These are phyloP conservation scores for Crotalus viridis DNA, from an alignment of 2,113 vertebrate genomes.

Conservation along the genomic window DNA sequence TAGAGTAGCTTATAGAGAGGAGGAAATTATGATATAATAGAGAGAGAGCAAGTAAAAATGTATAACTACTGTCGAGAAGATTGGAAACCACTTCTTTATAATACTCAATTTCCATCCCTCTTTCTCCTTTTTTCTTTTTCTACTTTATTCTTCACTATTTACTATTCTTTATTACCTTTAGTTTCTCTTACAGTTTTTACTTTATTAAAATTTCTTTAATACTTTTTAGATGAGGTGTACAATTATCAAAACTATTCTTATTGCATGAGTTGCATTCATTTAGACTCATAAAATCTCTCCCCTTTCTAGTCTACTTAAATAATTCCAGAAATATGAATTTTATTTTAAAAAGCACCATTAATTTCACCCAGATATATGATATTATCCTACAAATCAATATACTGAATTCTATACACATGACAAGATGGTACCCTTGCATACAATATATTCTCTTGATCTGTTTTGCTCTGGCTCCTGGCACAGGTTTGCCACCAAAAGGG, in stretches of 20 bases:
- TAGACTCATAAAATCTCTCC: not conserved
- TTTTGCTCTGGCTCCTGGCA: not conserved
- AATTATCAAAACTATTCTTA: not conserved
- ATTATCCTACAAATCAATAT: not conserved
- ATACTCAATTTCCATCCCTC: not conserved
- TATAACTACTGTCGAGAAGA: not conserved
- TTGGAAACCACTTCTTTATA: not conserved
- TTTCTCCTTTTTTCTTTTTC: not conserved
- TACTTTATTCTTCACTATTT: not conserved
- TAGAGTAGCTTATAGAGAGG: not conserved
- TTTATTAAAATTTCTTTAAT: not conserved
- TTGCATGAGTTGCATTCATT: not conserved
- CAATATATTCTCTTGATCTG: not conserved
- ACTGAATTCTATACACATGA: not conserved
- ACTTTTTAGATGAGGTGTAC: not conserved
- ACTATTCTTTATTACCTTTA: not conserved
- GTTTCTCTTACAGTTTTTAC: not conserved
- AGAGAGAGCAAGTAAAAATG: not conserved
- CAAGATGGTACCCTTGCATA: not conserved
- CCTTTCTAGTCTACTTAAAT: not conserved
- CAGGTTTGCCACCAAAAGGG: not conserved
- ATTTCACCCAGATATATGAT: not conserved
- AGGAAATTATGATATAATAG: not conserved
- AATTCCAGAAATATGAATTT: not conserved
- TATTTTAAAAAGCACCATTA: not conserved